Percentiles rank a stretch among this genome's conserved stretches.
These are phyloP conservation scores for Cephus runcator DNA, from an alignment of 2,888 invertebrate genomes.

Conservation along the genomic window DNA sequence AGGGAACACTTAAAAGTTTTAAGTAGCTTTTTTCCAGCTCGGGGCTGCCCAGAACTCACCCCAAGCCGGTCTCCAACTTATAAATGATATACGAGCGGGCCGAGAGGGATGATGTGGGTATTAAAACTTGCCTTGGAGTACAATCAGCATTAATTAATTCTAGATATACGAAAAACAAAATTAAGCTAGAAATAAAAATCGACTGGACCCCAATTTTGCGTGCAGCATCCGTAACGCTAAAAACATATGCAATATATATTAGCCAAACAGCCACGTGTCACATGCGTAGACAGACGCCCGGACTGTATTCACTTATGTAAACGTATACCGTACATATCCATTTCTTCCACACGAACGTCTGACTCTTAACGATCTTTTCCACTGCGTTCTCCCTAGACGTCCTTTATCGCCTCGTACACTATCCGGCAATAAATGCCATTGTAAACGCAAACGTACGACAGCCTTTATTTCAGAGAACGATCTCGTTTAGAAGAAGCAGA, in stretches of 20 bases:
- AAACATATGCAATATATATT: background rate
- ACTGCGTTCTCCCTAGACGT: background rate
- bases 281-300: background rate
- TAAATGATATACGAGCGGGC: slow-evolving; percentile 42
- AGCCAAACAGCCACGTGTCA: background rate
- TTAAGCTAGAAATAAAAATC: background rate
- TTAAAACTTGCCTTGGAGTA: slow-evolving; percentile 21
- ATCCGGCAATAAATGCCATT: background rate
- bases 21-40: slow-evolving; percentile 44
- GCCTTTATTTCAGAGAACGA: background rate
- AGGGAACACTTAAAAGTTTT: slow-evolving; percentile 56
- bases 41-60: slow-evolving; percentile 3
- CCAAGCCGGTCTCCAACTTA: slow-evolving; percentile 37
- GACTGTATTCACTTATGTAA: background rate
- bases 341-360: background rate
- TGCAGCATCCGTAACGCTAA: background rate
- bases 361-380: background rate
- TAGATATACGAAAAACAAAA: background rate
- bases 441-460: background rate
- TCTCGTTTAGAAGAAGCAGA: background rate
- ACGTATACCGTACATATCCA: background rate
- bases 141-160: slow-evolving; percentile 6
- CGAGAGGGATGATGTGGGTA: slow-evolving; percentile 19
- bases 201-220: background rate
- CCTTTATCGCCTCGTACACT: background rate